Base-by-base conservation (phyloP, 2,888 invertebrate genomes). In the Apamea sordens region DNA sequence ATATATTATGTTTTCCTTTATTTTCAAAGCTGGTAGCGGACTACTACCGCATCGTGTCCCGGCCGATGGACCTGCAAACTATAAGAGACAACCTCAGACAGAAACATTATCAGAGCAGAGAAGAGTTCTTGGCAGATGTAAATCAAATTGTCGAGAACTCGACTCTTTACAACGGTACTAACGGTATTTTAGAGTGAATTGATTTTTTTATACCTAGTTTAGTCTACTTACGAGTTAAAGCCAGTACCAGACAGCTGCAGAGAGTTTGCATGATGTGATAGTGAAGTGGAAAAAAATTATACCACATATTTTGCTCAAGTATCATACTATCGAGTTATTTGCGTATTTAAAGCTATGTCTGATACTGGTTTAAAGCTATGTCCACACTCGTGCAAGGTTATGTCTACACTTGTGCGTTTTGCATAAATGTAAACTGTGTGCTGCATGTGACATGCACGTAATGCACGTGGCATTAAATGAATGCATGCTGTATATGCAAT, bases 111-210 rank as follows among this genome's bases (percentile, higher is more conserved):
- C 99, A 99, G 92, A 99, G 98, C 88, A 97, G 99, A n/a, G 99
- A 99, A 93, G 99, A 99, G 89, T 99, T 99, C 94, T 96, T 99
- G 0, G 98, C 98, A 0, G 99, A 99, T 95, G 98, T 99, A 3
- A 98, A 99, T 95, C 99, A 99, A 94, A 99, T 99, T 88, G 98
- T 99, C 0, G 99, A 99, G 92, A 99, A 99, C 95, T 99, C 99
- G 18, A 98, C 98, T 8, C 95, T 99, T 1, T 99, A 99, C 92
- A 99, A 99, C 95, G 99, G 99, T 97, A 92, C 86, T 82, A 82
- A 86, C 82, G 82, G 82, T 82, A 82, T 86, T 82, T 69, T 82
- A 86, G 82, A 82, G 82, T 82, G 82, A 67, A 13, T 73, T 91
- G 88, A 89, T 79, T 84, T 72, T 68, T 75, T 84, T 87, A 70